Evolutionary conservation across 2,113 vertebrate species (phyloP), one percentile per base, ranked within the genome.

Genomic region (Brachyhypopomus occidentalis): DNA sequence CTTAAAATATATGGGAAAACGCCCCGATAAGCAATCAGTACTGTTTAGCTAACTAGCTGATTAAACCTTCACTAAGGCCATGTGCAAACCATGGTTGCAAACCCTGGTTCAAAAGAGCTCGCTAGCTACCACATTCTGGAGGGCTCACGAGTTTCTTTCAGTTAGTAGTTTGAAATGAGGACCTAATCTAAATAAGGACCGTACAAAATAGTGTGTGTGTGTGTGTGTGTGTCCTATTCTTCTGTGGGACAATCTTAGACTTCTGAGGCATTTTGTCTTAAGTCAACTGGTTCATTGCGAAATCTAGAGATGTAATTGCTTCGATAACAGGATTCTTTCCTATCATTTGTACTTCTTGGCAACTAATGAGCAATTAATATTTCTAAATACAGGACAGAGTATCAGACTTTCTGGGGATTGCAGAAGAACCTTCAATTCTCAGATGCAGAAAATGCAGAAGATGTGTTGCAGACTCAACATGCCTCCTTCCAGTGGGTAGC

Each of bases 391-490:
- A 81, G 81, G 79, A 36, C 17, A 25, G 36, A 71, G 38, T 64
- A 67, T 36, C 48, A 30, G 23, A 27, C 20, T 63, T 30, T 72
- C 52, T 30, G 25, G 56, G 69, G 23, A 71, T 17, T 19, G 12
- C 19, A 30, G 64, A 73, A 34, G 41, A 74, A 22, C 22, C 69
- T 20, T 56, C 64, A 60, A 81, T 85, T 81, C 89, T 93, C 8
- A 91, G 89, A 73, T 93, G 92, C 84, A 88, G 89, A 77, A 90
- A 78, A 79, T 93, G 92, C 78, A 88, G 90, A 16, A 89, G 84
- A 79, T 79, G 69, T 56, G 36, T 91, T 14, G 1, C 88, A n/a
- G 89, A 92, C 23, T 80, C 87, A 0, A 14, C 82, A 0, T 83
- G 78, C 72, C 70, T 92, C 41, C 69, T 86, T n/a, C 48, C 1